These are phyloP conservation scores for Koerneria pararmatus DNA, from an alignment of 2,888 invertebrate species.

Conservation along the genomic window DNA sequence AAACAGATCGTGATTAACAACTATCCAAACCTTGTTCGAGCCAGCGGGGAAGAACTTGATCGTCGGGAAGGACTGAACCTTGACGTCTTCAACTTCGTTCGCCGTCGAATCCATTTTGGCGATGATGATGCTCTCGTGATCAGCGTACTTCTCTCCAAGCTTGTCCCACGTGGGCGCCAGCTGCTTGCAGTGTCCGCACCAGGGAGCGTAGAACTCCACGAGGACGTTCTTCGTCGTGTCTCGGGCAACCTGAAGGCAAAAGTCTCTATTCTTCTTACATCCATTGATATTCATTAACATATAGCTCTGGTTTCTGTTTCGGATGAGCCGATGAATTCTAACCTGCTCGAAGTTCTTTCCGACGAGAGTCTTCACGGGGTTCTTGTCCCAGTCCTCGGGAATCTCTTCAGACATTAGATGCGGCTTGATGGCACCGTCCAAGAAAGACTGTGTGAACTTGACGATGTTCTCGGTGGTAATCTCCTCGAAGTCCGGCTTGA, in stretches of 20 bases:
- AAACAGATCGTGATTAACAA: too few species aligned
- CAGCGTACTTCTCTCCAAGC: constrained; percentile 86
- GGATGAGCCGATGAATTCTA: too few species aligned
- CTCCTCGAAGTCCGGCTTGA: constrained; percentile 75
- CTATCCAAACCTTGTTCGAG: constrained; percentile 82
- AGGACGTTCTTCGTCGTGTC: constrained; percentile 84
- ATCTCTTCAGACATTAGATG: constrained; percentile 88
- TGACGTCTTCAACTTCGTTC: constrained; percentile 72
- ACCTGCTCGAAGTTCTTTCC: constrained; percentile 79
- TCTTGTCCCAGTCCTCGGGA: constrained; percentile 93
- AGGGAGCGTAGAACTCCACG: constrained; percentile 79
- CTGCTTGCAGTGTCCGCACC: constrained; percentile 90
- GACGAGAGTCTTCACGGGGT: constrained; percentile 83
- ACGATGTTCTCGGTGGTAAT: constrained; percentile 71
- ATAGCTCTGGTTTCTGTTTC: not conserved
- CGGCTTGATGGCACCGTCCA: constrained; percentile 87
- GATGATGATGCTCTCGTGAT: constrained; percentile 75
- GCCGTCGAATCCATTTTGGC: constrained; percentile 98
- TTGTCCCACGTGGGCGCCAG: constrained; percentile 92
- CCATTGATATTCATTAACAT: not conserved
- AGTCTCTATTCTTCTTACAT: constrained; percentile 4
- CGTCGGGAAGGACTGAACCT: constrained; percentile 72
- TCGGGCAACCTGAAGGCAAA: constrained; percentile 70
- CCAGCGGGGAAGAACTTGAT: constrained; percentile 88
- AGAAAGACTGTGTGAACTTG: constrained; percentile 81